Conservation (phyloP, 1,140 invertebrate genomes). For the Asbolus verrucosus region DNA sequence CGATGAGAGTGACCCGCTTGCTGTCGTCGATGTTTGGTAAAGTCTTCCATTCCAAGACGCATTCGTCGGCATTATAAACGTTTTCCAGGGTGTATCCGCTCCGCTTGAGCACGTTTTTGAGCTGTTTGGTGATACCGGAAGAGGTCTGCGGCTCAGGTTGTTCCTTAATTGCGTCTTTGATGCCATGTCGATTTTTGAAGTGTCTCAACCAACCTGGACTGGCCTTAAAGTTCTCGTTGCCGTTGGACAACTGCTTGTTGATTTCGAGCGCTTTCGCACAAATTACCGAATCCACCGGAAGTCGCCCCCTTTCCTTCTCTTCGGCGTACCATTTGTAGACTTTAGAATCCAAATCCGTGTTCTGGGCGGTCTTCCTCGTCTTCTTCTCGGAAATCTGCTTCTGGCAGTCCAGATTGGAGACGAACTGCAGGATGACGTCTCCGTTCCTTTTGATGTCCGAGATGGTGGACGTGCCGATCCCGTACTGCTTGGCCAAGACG, state of each 20-base stretch:
- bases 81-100: background rate
- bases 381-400: conserved; percentile 19
- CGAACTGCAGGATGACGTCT: conserved; percentile 25
- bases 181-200: conserved; percentile 13
- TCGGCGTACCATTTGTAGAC: background rate
- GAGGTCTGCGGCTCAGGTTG: background rate
- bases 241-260: background rate
- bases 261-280: conserved; percentile 3
- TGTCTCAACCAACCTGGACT: conserved; percentile 9
- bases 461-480: conserved; percentile 42
- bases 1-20: background rate
- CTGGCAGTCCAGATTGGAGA: conserved; percentile 15
- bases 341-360: conserved; percentile 2
- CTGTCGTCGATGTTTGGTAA: conserved; percentile 2
- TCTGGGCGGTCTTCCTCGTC: conserved; percentile 3
- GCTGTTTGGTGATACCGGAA: too few species aligned
- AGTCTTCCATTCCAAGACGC: background rate
- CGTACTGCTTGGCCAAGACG: conserved; percentile 30
- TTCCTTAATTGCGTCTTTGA: conserved; percentile 9
- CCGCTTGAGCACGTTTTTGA: background rate
- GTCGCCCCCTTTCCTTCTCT: background rate
- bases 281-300: background rate
- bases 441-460: conserved; percentile 40
- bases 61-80: conserved; percentile 1
- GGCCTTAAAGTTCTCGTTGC: background rate